Evolutionary conservation across 1,140 invertebrate genomes (phyloP).

Genomic region (Mylabris phalerata): DNA sequence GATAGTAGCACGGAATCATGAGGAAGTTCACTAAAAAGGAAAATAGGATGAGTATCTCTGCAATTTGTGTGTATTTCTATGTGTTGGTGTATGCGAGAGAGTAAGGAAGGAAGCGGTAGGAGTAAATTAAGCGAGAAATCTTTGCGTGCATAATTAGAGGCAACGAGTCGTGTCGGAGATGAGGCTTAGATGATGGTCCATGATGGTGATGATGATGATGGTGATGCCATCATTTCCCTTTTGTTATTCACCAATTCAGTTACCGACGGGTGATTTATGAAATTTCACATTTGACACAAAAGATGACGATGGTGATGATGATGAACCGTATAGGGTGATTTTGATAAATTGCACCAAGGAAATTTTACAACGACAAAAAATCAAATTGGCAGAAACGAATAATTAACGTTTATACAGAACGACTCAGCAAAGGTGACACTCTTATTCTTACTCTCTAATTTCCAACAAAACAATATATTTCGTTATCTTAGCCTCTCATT

Average conservation of each 20-base stretch:
- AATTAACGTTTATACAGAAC: too few species aligned
- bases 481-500: too few species aligned
- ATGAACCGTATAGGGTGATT: neutral
- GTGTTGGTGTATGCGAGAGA: neutral
- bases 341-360: too few species aligned
- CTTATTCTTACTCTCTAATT: too few species aligned
- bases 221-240: constrained; percentile 7
- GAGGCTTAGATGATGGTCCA: constrained; percentile 23
- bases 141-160: constrained; percentile 40
- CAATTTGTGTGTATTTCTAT: neutral
- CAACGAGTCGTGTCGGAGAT: constrained; percentile 34
- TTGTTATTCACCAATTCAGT: constrained; percentile 3
- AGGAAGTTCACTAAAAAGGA: constrained; percentile 16
- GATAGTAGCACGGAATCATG: neutral
- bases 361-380: too few species aligned
- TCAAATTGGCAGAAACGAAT: too few species aligned
- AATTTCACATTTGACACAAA: constrained; percentile 24
- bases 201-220: neutral
- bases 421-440: too few species aligned
- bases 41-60: constrained; percentile 6
- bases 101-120: constrained; percentile 25
- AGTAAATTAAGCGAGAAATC: constrained; percentile 40
- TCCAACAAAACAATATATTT: too few species aligned
- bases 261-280: constrained; percentile 28
- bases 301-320: constrained; percentile 1